Percentiles rank a stretch among this genome's conserved stretches.
Conservation (phyloP, 2,888 invertebrate species). For the Dicycla oo region DNA sequence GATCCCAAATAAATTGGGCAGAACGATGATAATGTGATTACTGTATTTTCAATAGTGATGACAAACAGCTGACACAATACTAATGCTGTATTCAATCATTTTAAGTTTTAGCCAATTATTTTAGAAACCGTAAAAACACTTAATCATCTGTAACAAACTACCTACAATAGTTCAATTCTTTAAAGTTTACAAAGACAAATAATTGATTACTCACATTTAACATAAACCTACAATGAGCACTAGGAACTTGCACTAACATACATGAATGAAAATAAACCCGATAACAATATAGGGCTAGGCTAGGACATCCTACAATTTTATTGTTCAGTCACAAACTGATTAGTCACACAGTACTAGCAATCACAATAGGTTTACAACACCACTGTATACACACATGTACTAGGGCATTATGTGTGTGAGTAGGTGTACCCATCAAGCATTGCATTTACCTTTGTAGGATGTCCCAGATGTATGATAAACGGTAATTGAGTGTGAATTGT, state of each 20-base stretch:
- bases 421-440: constrained; percentile 11
- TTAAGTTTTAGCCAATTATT: neutral
- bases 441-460: constrained; percentile 27
- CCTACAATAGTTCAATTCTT: neutral
- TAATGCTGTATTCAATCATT: neutral
- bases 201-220: neutral
- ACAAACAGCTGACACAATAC: neutral
- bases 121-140: neutral
- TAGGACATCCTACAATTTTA: constrained; percentile 61
- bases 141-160: neutral
- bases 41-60: neutral
- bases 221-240: neutral
- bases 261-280: constrained; percentile 10
- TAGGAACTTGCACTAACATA: neutral
- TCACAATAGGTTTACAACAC: constrained; percentile 49
- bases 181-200: neutral
- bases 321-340: constrained; percentile 60
- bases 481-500: constrained; percentile 43
- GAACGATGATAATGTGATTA: neutral
- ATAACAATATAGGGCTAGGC: constrained; percentile 47
- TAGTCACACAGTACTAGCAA: constrained; percentile 52
- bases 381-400: constrained; percentile 1
- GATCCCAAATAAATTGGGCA: neutral
- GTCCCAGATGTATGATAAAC: constrained; percentile 41
- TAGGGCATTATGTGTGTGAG: neutral